Evolutionary conservation across 1,140 invertebrate genomes (phyloP).

Genomic region (Magallana ariakensis): DNA sequence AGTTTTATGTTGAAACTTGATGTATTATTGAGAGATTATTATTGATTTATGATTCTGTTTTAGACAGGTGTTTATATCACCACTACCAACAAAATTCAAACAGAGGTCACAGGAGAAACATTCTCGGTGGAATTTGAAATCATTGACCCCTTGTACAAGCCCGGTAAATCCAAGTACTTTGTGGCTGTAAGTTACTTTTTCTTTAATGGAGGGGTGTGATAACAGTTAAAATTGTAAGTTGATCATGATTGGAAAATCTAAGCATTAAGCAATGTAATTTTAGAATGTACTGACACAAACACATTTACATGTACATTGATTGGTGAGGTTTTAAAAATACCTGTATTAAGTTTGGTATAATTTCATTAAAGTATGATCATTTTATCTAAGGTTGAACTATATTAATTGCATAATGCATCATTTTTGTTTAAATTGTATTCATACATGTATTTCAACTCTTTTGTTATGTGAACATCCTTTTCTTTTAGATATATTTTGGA

Average conservation of each 20-base stretch:
- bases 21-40: no score
- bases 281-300: not conserved
- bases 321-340: no score
- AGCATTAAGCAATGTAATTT: not conserved
- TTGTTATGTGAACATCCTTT: not conserved
- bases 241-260: not conserved
- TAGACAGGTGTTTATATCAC: slow-evolving; percentile 66
- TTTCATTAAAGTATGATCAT: no score
- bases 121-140: slow-evolving; percentile 67
- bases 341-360: no score
- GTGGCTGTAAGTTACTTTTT: not conserved
- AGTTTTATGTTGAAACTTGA: no score
- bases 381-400: no score
- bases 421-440: not conserved
- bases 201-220: not conserved
- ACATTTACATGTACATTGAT: no score
- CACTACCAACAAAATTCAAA: slow-evolving; percentile 53
- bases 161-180: slow-evolving; percentile 33
- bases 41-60: slow-evolving; percentile 32
- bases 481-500: slow-evolving; percentile 69
- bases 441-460: no score
- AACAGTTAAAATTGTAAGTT: not conserved
- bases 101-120: slow-evolving; percentile 70
- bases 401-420: not conserved
- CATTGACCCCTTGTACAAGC: slow-evolving; percentile 55